Base-by-base conservation (phyloP, 2,888 invertebrate species). In the Idaea biselata region DNA sequence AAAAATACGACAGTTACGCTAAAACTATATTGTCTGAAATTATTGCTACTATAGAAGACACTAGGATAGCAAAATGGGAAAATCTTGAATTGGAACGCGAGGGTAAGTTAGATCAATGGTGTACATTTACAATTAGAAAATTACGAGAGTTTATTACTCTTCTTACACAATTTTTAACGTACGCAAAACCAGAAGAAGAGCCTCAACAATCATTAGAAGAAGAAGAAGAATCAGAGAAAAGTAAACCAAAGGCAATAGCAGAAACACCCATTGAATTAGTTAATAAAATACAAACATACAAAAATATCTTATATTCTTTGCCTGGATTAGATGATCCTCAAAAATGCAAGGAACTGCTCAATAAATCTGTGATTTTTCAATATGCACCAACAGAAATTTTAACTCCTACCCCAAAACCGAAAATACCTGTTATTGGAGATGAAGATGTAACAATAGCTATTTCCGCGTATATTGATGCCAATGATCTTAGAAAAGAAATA, bases 381-480 rank as follows among this genome's bases (percentile, higher is more conserved):
- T 90, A 84, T 77, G 89, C 91, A 25, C 93, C 94, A n/a, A 53
- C 66, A 31, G 63, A 83, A 59, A 74, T 93, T 58, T 74, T 59
- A 64, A 82, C 66, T 14, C 63, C 69, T 59, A 73, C 66, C 58
- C 65, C 63, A 55, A 83, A 79, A 69, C 91, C 93, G 18, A 32
- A 55, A 44, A 69, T 78, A 58, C 94, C 94, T 60, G 74, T 84
- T 18, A 72, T 93, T 60, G 93, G 93, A 4, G 89, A 91, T 72
- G 74, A 86, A 63, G 93, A 93, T 74, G 94, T 93, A 0, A 83
- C 81, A 18, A 73, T 83, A 64, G 87, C 87, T 61, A 81, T 93
- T 71, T 61, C 72, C 5, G 73, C 73, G 0, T 88, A 88, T 68
- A 90, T 93, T 64, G 68, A 75, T 62, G 66, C 78, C 5, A 89